A percentile compares a stretch with the other conserved stretches of the same genome.
Evolutionary conservation across 2,113 vertebrate species (phyloP).

Genomic region (Pelecanus crispus): DNA sequence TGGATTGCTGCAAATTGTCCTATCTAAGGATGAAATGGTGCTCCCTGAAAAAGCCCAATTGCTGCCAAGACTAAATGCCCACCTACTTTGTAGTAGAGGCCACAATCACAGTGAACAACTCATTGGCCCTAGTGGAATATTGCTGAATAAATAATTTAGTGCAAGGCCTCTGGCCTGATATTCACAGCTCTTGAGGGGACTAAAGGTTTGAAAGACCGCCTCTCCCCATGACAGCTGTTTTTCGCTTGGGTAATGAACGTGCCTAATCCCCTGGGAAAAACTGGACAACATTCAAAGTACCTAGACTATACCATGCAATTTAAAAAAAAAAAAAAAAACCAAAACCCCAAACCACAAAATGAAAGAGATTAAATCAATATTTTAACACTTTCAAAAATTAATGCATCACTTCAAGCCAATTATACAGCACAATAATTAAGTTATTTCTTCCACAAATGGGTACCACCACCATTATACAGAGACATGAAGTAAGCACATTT

Average conservation of each 20-base stretch:
- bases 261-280: background rate
- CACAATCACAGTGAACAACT: background rate
- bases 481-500: background rate
- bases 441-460: background rate
- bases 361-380: background rate
- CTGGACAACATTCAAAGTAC: background rate
- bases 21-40: background rate
- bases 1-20: background rate
- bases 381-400: background rate
- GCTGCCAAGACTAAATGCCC: background rate
- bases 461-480: background rate
- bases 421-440: background rate
- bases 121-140: background rate
- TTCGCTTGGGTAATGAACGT: rapidly evolving
- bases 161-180: background rate
- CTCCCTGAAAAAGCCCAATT: background rate
- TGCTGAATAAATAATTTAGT: background rate
- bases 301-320: background rate
- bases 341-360: background rate
- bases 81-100: background rate
- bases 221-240: background rate
- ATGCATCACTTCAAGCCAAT: background rate
- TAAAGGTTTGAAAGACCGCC: background rate
- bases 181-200: background rate
- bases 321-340: background rate